Conservation (phyloP, 2,888 invertebrate species). For the Lymantria monacha region DNA sequence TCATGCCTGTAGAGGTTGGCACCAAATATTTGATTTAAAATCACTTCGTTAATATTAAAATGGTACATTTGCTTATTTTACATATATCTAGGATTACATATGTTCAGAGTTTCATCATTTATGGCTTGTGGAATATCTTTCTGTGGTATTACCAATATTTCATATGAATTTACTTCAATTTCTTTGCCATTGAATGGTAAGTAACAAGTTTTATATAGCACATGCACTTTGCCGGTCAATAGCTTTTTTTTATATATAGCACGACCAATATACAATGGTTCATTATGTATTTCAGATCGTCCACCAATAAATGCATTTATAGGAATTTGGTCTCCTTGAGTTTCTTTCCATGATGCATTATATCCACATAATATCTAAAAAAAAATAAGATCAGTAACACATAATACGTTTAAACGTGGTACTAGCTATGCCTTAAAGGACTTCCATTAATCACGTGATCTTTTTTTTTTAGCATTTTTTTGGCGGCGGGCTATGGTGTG, state of each 20-base stretch:
- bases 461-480: no score
- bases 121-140: constrained; percentile 9
- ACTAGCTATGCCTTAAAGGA: no score
- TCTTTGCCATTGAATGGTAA: constrained; percentile 77
- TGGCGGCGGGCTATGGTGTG: no score
- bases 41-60: neutral
- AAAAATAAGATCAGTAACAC: neutral
- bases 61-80: neutral
- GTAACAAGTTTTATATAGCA: constrained; percentile 86
- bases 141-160: constrained; percentile 38
- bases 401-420: neutral
- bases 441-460: no score
- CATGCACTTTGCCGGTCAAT: constrained; percentile 87
- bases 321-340: constrained; percentile 81
- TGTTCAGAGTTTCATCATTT: neutral
- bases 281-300: constrained; percentile 65
- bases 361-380: constrained; percentile 55
- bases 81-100: neutral
- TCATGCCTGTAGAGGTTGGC: no score
- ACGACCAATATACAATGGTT: constrained; percentile 85
- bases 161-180: constrained; percentile 28
- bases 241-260: constrained; percentile 86
- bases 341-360: constrained; percentile 74
- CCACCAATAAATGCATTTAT: constrained; percentile 85
- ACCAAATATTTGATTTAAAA: no score